These are phyloP conservation scores for Hybognathus amarus DNA, from an alignment of 2,797 vertebrate species.

Conservation along the genomic window DNA sequence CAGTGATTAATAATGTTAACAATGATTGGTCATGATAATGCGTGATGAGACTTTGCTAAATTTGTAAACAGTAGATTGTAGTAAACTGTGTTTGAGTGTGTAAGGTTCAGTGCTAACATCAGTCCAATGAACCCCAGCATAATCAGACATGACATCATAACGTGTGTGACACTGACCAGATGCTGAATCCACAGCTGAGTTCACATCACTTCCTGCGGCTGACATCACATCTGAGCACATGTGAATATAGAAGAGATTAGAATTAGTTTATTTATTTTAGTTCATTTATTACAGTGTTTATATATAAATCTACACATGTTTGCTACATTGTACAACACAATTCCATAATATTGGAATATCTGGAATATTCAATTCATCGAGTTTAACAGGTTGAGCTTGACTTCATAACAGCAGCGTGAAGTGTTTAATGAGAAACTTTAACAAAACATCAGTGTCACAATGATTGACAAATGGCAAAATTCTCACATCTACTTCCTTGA, in stretches of 20 bases:
- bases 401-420: not conserved
- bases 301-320: not conserved
- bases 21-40: too few relatives aligned
- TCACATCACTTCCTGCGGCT: constrained; percentile 16
- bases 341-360: not conserved
- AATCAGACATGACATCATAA: not conserved
- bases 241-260: not conserved
- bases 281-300: not conserved
- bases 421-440: not conserved
- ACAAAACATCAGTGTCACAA: not conserved
- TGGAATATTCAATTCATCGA: not conserved
- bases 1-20: too few relatives aligned
- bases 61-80: too few relatives aligned
- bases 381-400: not conserved
- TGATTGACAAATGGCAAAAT: too few relatives aligned
- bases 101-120: too few relatives aligned
- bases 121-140: too few relatives aligned
- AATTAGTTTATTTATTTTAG: too few relatives aligned
- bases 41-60: too few relatives aligned
- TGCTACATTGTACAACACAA: not conserved
- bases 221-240: constrained; percentile 14
- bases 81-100: too few relatives aligned
- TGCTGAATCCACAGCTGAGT: constrained; percentile 8
- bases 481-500: not conserved
- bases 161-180: constrained; percentile 35